phyloP scores from a whole-genome alignment of 2,888 invertebrate species.

The Gastrophysa polygoni region DNA sequence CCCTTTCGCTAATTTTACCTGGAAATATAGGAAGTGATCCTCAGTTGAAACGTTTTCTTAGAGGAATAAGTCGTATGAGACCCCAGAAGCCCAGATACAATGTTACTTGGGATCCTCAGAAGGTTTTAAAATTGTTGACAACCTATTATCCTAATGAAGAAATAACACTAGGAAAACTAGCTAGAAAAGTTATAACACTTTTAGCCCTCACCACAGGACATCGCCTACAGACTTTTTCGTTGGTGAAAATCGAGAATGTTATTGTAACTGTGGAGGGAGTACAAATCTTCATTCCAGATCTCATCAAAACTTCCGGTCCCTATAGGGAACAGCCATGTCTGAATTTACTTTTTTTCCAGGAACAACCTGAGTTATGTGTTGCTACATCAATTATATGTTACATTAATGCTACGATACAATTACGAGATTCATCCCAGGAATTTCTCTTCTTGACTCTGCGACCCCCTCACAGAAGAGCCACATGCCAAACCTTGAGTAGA shows the following conservation, averaged over 20 bases:
- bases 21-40: constrained; percentile 25
- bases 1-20: constrained; percentile 33
- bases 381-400: constrained; percentile 23
- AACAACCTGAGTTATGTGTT: constrained; percentile 31
- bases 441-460: background rate
- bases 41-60: constrained; percentile 36
- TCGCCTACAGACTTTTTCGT: constrained; percentile 26
- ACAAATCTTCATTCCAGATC: constrained; percentile 25
- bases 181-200: constrained; percentile 30
- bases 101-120: constrained; percentile 41
- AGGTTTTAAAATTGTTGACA: constrained; percentile 23
- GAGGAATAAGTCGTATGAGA: constrained; percentile 29
- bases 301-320: constrained; percentile 13
- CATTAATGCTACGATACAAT: constrained; percentile 16
- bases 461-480: constrained; percentile 5
- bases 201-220: constrained; percentile 36
- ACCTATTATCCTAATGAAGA: constrained; percentile 3
- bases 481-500: constrained; percentile 29
- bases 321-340: constrained; percentile 32
- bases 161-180: constrained; percentile 18
- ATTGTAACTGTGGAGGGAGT: constrained; percentile 11
- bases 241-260: constrained; percentile 23
- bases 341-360: constrained; percentile 25
- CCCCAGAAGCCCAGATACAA: constrained; percentile 37
- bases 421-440: background rate